phyloP scores from a whole-genome alignment of 2,888 invertebrate species.

The Eupithecia dodoneata region DNA sequence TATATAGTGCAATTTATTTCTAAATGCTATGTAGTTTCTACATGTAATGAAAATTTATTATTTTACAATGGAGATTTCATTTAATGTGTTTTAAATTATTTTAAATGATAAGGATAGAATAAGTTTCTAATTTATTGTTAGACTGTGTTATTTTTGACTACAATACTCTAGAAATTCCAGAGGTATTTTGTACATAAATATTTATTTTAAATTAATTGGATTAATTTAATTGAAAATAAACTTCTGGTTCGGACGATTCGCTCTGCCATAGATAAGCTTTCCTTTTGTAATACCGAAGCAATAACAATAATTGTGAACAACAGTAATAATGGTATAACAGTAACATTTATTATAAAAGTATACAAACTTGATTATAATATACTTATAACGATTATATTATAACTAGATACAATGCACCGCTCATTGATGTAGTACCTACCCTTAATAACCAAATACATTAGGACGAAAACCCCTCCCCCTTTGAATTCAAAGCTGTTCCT shows the following conservation, averaged over 20 bases:
- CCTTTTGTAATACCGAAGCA: constrained; percentile 44
- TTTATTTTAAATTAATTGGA: constrained; percentile 5
- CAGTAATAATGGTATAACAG: constrained; percentile 57
- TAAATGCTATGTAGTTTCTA: constrained; percentile 17
- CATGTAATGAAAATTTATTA: constrained; percentile 7
- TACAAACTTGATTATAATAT: constrained; percentile 43
- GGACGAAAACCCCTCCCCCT: constrained; percentile 11
- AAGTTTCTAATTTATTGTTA: constrained; percentile 18
- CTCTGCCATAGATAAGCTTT: constrained; percentile 7
- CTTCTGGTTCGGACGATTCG: constrained; percentile 16
- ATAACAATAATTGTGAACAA: constrained; percentile 60
- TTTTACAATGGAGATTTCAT: background rate
- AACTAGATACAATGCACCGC: constrained; percentile 58
- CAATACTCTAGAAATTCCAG: constrained; percentile 1
- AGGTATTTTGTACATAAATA: background rate
- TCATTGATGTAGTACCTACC: constrained; percentile 54
- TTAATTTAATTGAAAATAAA: background rate
- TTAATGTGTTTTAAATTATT: background rate
- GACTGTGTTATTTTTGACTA: constrained; percentile 22
- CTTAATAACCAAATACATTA: constrained; percentile 36
- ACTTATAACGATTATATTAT: background rate
- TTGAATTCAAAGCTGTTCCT: constrained; percentile 28
- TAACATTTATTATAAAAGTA: constrained; percentile 59
- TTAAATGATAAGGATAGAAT: constrained; percentile 4
- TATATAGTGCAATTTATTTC: constrained; percentile 28